Evolutionary conservation across 2,797 vertebrate species (phyloP).

Genomic region (Pipistrellus pygmaeus): DNA sequence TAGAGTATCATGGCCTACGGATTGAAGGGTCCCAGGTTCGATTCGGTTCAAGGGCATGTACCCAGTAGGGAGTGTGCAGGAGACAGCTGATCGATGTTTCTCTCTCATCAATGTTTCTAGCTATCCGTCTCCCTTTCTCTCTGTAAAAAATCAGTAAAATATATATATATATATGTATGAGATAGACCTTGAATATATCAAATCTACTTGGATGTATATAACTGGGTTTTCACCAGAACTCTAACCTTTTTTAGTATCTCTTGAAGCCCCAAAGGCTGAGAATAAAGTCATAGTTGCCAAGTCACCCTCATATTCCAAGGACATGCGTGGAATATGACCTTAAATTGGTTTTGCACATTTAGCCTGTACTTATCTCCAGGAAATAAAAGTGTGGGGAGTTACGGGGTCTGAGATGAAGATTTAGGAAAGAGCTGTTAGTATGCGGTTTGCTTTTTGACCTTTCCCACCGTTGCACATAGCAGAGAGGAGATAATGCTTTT

Average conservation of each 20-base stretch:
- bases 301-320: background rate
- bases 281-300: conserved; percentile 22
- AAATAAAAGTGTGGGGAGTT: background rate
- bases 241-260: background rate
- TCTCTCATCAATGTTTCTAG: no score
- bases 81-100: no score
- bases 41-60: no score
- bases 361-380: background rate
- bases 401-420: background rate
- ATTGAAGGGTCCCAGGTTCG: no score
- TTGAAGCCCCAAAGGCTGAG: background rate
- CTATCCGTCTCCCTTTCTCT: no score
- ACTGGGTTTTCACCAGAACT: background rate
- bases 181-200: background rate
- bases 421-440: background rate
- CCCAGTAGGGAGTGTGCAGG: no score
- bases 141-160: no score
- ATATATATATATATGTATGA: background rate
- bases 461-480: background rate
- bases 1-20: no score
- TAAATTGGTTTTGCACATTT: conserved; percentile 6
- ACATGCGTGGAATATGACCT: background rate
- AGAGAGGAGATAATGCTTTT: background rate
- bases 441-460: background rate
- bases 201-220: background rate